Conservation (phyloP, 1,140 invertebrate genomes). For the Meloidogyne exigua region DNA sequence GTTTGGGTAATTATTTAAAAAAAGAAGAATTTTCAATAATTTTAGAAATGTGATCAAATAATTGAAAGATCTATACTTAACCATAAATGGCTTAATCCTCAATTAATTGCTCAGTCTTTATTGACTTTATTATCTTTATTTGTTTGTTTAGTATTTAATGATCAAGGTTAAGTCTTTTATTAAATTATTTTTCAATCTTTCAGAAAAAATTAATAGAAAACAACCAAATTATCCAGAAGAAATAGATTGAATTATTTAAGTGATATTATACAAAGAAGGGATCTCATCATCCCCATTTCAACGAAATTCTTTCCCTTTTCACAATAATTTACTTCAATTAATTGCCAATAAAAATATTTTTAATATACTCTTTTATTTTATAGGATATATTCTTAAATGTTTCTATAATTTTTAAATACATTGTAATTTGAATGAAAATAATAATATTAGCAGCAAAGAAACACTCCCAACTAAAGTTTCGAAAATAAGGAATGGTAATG, state of each 20-base stretch:
- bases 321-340: not conserved
- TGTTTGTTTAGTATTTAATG: conserved; percentile 13
- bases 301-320: not conserved
- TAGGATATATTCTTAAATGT: too few species aligned
- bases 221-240: not conserved
- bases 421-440: too few species aligned
- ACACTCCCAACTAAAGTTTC: too few species aligned
- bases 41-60: conserved; percentile 25
- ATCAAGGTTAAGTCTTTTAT: conserved; percentile 7
- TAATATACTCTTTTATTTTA: too few species aligned
- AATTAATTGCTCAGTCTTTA: not conserved
- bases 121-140: conserved; percentile 6
- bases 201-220: not conserved
- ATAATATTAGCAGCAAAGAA: too few species aligned
- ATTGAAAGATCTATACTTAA: conserved; percentile 18
- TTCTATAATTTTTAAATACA: too few species aligned
- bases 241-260: not conserved
- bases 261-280: not conserved
- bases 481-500: too few species aligned
- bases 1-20: conserved; percentile 19
- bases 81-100: conserved; percentile 12
- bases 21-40: not conserved
- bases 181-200: not conserved
- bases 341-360: not conserved
- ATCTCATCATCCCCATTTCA: conserved; percentile 4